Percentiles rank a stretch among this genome's conserved stretches.
These are phyloP conservation scores for Patella depressa DNA, from an alignment of 2,888 invertebrate species.

Conservation along the genomic window DNA sequence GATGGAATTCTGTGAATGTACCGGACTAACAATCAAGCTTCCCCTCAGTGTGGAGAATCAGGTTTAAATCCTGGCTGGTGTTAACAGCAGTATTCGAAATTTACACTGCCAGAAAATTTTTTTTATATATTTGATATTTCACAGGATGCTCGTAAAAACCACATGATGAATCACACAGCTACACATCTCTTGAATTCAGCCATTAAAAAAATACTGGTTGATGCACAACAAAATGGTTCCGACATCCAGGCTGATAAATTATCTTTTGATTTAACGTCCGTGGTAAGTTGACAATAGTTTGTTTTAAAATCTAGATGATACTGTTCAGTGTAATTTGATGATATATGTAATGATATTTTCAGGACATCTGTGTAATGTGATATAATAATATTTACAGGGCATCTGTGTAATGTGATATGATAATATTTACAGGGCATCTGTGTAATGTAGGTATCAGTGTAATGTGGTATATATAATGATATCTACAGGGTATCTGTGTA, in stretches of 20 bases:
- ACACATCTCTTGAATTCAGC: conserved; percentile 96
- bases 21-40: too few species aligned
- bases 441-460: background rate
- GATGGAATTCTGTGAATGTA: too few species aligned
- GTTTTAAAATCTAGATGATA: background rate
- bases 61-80: too few species aligned
- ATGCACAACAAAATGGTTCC: conserved; percentile 92
- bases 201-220: conserved; percentile 85
- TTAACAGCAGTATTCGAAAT: too few species aligned
- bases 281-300: conserved; percentile 44
- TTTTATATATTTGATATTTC: too few species aligned
- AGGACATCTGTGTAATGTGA: too few species aligned
- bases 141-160: conserved; percentile 49
- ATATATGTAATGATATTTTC: background rate
- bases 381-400: background rate
- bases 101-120: too few species aligned
- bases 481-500: too few species aligned
- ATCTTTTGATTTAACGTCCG: conserved; percentile 90
- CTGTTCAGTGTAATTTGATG: background rate
- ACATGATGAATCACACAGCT: conserved; percentile 84
- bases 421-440: background rate
- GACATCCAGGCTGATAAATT: conserved; percentile 93
- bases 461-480: background rate
- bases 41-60: too few species aligned
- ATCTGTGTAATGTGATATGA: background rate